Percentiles rank a stretch among this genome's conserved stretches.
phyloP scores from a whole-genome alignment of 2,113 vertebrate species.

The Drymodes brunneopygia region DNA sequence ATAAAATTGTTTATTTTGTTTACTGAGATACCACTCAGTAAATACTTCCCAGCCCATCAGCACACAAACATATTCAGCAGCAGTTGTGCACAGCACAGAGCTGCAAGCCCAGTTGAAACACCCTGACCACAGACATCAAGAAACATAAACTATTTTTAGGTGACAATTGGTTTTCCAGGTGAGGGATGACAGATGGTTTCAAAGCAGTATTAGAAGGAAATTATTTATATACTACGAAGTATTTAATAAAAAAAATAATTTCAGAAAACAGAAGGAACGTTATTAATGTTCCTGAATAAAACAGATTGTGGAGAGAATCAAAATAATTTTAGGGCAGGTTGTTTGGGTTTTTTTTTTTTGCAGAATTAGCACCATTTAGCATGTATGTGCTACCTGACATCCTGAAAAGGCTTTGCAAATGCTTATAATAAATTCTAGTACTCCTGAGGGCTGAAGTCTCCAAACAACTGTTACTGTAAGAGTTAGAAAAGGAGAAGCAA shows the following conservation, averaged over 20 bases:
- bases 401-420: background rate
- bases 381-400: background rate
- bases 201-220: background rate
- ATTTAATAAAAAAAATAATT: background rate
- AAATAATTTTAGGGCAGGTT: background rate
- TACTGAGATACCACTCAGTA: background rate
- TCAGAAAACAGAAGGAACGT: background rate
- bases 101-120: background rate
- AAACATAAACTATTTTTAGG: accelerated
- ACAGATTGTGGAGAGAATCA: background rate
- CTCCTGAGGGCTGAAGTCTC: background rate
- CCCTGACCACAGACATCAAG: background rate
- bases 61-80: background rate
- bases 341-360: background rate
- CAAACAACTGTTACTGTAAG: background rate
- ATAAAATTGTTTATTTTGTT: background rate
- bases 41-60: background rate
- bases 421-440: background rate
- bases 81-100: background rate
- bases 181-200: background rate
- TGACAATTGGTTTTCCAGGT: background rate
- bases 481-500: background rate
- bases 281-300: background rate
- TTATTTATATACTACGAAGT: background rate
- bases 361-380: background rate